Conservation (phyloP, 2,888 invertebrate genomes). For the Cataglyphis cursor region DNA sequence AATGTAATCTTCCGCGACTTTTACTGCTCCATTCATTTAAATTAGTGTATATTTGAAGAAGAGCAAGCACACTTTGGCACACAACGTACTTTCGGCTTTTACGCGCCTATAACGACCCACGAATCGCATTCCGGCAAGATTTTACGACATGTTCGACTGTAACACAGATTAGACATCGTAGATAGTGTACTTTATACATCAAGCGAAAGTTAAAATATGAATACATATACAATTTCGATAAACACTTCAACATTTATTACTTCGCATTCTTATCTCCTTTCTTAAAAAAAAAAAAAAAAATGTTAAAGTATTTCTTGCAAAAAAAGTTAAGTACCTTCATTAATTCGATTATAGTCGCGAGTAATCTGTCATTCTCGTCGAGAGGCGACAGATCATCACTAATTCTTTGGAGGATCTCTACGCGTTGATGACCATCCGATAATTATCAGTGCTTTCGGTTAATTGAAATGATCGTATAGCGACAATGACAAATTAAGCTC, state of each 20-base stretch:
- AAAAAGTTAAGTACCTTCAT: constrained; percentile 24
- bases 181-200: background rate
- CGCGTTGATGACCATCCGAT: constrained; percentile 27
- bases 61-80: constrained; percentile 17
- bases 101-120: constrained; percentile 44
- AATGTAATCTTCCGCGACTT: constrained; percentile 7
- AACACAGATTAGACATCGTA: background rate
- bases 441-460: constrained; percentile 40
- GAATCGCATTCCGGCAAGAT: constrained; percentile 36
- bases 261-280: background rate
- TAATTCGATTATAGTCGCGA: constrained; percentile 34
- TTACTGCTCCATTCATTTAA: constrained; percentile 40
- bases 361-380: background rate
- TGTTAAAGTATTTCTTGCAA: background rate
- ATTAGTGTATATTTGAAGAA: constrained; percentile 27
- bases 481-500: constrained; percentile 25
- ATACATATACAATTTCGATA: background rate
- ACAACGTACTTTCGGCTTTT: constrained; percentile 33
- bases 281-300: background rate
- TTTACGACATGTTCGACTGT: constrained; percentile 47
- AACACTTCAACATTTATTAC: background rate
- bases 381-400: constrained; percentile 23
- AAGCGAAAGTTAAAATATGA: background rate
- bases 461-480: constrained; percentile 22
- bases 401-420: constrained; percentile 26